phyloP scores from a whole-genome alignment of 2,888 invertebrate species.

The Tuberolachnus salignus region DNA sequence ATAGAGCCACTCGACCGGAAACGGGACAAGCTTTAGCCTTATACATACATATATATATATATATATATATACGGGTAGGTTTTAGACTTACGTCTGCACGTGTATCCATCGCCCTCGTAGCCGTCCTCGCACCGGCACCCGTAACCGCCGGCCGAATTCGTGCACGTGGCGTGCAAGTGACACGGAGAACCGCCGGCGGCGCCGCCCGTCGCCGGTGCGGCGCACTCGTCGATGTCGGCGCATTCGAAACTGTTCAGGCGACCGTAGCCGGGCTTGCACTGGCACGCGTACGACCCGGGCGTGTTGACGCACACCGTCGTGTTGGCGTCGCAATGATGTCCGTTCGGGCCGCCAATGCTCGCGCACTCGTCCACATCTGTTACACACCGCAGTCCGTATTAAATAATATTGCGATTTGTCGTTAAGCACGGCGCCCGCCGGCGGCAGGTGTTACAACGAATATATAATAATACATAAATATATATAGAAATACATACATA shows the following conservation, averaged over 20 bases:
- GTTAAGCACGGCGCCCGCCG: no score
- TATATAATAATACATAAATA: no score
- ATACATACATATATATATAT: no score
- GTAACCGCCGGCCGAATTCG: slow-evolving; percentile 82
- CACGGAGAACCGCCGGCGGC: slow-evolving; percentile 63
- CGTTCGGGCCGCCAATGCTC: slow-evolving; percentile 76
- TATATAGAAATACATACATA: no score
- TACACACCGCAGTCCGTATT: slow-evolving; percentile 22
- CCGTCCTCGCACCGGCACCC: slow-evolving; percentile 76
- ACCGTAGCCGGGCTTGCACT: slow-evolving; percentile 80
- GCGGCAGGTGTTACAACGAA: no score
- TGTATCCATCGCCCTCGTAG: slow-evolving; percentile 78
- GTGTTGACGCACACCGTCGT: slow-evolving; percentile 80
- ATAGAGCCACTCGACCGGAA: no score
- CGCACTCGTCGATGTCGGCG: slow-evolving; percentile 81
- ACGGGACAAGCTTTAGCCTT: no score
- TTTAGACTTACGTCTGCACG: slow-evolving; percentile 80
- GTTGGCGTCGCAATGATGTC: slow-evolving; percentile 85
- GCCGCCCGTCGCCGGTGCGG: slow-evolving; percentile 66
- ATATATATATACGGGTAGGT: no score
- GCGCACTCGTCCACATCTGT: slow-evolving; percentile 86
- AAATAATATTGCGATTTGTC: no score
- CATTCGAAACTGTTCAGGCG: slow-evolving; percentile 77
- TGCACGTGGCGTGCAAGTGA: slow-evolving; percentile 77
- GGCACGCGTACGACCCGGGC: slow-evolving; percentile 81